Conservation (phyloP, 2,113 vertebrate species). For the Climacteris rufus region DNA sequence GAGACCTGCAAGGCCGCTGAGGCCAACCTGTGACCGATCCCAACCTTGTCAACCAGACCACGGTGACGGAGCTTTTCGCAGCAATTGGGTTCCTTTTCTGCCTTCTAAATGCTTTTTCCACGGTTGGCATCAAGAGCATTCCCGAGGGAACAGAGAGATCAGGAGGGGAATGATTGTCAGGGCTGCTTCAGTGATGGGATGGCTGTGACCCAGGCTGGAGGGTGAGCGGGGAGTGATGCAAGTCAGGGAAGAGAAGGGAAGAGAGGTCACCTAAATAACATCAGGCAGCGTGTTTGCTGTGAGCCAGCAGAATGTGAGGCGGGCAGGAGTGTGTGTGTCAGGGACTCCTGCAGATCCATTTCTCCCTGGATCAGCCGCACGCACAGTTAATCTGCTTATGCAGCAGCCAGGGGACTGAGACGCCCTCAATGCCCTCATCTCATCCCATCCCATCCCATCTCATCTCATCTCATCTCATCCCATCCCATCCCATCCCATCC, state of each 20-base stretch:
- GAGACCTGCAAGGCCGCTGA: not conserved
- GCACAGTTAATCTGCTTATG: conserved; percentile 49
- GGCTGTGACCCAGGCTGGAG: not conserved
- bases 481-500: too few relatives aligned
- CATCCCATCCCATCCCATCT: too few relatives aligned
- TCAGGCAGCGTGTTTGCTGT: not conserved
- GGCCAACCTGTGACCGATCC: not conserved
- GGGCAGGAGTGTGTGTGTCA: conserved; percentile 20
- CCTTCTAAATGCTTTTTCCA: not conserved
- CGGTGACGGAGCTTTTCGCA: not conserved
- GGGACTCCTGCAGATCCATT: conserved; percentile 38
- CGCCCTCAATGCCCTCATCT: conserved; percentile 38
- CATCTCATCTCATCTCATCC: too few relatives aligned
- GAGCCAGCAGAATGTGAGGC: conserved; percentile 52
- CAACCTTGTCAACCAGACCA: not conserved
- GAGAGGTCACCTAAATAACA: conserved; percentile 10
- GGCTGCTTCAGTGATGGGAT: not conserved
- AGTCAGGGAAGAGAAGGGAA: not conserved
- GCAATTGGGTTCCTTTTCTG: not conserved
- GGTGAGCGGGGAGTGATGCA: not conserved
- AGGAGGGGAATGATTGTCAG: not conserved
- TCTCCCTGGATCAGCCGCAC: conserved; percentile 24
- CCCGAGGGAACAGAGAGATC: not conserved
- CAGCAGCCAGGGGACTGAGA: conserved; percentile 22
- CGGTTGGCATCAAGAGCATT: not conserved